Base-by-base conservation (phyloP, 35 echinoderm and acorn worm species). In the Anneissia japonica region DNA sequence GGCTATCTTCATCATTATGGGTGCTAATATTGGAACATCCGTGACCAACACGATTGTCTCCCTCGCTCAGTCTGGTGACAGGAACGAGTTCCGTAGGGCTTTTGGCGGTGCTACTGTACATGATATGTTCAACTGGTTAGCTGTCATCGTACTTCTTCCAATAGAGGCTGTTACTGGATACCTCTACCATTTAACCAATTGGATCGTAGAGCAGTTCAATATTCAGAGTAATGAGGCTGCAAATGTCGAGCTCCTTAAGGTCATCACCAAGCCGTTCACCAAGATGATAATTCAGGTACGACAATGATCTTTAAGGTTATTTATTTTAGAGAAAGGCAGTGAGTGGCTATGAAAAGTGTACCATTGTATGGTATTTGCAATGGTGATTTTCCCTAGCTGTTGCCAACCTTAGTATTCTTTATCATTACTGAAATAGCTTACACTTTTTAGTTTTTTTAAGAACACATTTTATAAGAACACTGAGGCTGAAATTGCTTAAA, bases 21-120 rank as follows among this genome's bases (percentile, higher is more conserved):
- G 95, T 33, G 95, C 95, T 37, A 98, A 98, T 86, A 98, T 98
- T 29, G 95, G 95, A 19, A 98, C 95, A 28, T 98, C 95, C 16
- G 95, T 98, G 34, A 98, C 95, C 74, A 98, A 98, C 89, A 98
- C 95, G 77, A 98, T 98, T 86, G 95, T 98, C 13, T 93, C 95
- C 31, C 72, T 98, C 34, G 85, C 88, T 31, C 95, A 98, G 85
- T 87, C 89, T 31, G 86, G 95, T 31, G 90, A 98, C 75, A 84
- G 92, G 11, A 82, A 91, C 29, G 92, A 98, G 79, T 98, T 98
- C 76, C 86, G 95, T 0, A 76, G 95, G 21, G 95, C 95, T 5
- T 98, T 98, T 75, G 95, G 91, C 21, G 92, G 84, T 26, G 95
- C 95, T 5, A 91, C 89, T 35, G 87, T 98, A 41, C 95, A 97